phyloP scores from a whole-genome alignment of 2,888 invertebrate species.

The Macaria liturata region DNA sequence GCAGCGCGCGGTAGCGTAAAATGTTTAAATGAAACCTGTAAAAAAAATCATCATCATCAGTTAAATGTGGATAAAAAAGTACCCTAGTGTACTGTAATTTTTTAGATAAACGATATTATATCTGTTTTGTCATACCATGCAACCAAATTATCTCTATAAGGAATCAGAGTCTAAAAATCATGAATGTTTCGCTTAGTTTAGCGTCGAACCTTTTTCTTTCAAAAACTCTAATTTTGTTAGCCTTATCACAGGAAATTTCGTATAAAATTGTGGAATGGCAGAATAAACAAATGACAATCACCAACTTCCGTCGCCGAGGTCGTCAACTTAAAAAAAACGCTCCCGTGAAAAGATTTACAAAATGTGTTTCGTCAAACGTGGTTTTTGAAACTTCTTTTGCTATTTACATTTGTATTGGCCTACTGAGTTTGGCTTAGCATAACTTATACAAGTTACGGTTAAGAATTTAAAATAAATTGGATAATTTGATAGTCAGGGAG shows the following conservation, averaged over 20 bases:
- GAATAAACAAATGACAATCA: constrained; percentile 15
- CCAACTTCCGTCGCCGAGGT: constrained; percentile 11
- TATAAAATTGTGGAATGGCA: background rate
- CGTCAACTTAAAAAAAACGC: constrained; percentile 10
- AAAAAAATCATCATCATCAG: no score
- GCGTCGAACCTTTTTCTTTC: no score
- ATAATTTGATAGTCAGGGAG: no score
- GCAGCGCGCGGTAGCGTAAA: no score
- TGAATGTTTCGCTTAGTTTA: background rate
- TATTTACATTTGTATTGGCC: constrained; percentile 23
- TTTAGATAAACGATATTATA: no score
- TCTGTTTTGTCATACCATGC: no score
- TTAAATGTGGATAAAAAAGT: no score
- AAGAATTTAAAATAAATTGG: constrained; percentile 3
- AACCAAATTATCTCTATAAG: no score
- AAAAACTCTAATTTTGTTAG: background rate
- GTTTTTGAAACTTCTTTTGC: constrained; percentile 10
- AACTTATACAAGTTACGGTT: constrained; percentile 19
- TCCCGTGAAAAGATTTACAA: constrained; percentile 1
- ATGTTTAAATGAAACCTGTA: no score
- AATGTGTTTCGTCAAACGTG: constrained; percentile 5
- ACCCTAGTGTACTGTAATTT: no score
- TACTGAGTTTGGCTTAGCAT: constrained; percentile 16
- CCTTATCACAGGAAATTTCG: constrained; percentile 1
- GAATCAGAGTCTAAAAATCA: background rate